Conservation (phyloP, 2,797 vertebrate species). For the Catamblyrhynchus diadema region DNA sequence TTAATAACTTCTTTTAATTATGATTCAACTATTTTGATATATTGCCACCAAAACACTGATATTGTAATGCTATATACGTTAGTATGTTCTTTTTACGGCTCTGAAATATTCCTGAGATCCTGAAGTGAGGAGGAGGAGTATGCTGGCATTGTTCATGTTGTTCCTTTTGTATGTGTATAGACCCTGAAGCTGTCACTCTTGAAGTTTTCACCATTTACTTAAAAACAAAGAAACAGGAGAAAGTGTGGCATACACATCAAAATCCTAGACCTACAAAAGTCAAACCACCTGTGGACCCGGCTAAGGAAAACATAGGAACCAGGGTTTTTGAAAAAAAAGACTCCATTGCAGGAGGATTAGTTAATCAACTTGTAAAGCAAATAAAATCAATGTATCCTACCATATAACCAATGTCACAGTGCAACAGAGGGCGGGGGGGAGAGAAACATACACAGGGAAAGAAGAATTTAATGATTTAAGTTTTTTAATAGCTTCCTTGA, state of each 20-base stretch:
- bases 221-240: neutral
- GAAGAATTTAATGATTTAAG: slow-evolving; percentile 30
- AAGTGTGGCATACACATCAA: neutral
- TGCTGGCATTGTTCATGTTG: neutral
- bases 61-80: neutral
- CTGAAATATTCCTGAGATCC: neutral
- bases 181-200: neutral
- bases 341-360: slow-evolving; percentile 17
- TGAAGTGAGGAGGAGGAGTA: neutral
- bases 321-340: slow-evolving; percentile 1
- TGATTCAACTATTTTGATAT: neutral
- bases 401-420: slow-evolving; percentile 18
- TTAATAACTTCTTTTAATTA: neutral
- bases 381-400: slow-evolving; percentile 37
- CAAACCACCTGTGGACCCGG: neutral
- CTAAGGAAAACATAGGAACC: neutral
- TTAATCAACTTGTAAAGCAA: slow-evolving; percentile 5
- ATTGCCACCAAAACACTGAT: neutral
- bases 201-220: neutral
- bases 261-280: slow-evolving; percentile 1
- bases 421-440: neutral
- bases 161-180: neutral
- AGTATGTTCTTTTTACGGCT: neutral
- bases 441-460: slow-evolving; percentile 20
- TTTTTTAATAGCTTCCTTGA: slow-evolving; percentile 63